phyloP scores from a whole-genome alignment of 2,113 vertebrate genomes.

The Seriola dumerili region DNA sequence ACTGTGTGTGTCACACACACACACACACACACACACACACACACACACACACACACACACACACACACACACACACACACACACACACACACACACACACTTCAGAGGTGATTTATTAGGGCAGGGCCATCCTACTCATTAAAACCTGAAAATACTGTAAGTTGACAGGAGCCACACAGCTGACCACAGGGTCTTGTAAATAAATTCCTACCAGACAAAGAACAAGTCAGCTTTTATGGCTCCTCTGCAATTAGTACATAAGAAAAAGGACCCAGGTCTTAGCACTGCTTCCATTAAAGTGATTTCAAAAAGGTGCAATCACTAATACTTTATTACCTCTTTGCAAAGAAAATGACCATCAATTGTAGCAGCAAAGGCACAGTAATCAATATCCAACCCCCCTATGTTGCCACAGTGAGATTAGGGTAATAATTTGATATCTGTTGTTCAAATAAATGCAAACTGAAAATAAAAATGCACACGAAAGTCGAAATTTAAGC shows the following conservation, averaged over 20 bases:
- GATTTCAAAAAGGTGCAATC: constrained; percentile 2
- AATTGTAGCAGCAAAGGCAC: neutral
- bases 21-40: neutral
- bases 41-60: neutral
- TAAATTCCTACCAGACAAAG: constrained; percentile 8
- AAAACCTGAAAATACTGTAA: constrained; percentile 32
- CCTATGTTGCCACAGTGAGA: neutral
- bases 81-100: too few species aligned
- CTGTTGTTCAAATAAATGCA: too few species aligned
- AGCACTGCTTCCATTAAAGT: constrained; percentile 9
- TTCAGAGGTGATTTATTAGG: constrained; percentile 24
- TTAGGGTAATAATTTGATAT: neutral
- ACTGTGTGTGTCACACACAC: neutral
- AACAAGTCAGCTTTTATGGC: constrained; percentile 28
- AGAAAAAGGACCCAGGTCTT: neutral
- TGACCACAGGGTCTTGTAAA: constrained; percentile 8
- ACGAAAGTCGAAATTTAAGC: neutral
- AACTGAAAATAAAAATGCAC: neutral
- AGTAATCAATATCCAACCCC: neutral
- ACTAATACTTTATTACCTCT: neutral
- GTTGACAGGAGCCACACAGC: constrained; percentile 23
- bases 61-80: too few species aligned
- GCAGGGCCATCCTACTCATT: constrained; percentile 24
- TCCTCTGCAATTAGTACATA: constrained; percentile 17
- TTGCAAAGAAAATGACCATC: neutral